Evolutionary conservation across 2,113 vertebrate genomes (phyloP), one percentile per base, ranked within the genome.

Genomic region (Canis aureus): DNA sequence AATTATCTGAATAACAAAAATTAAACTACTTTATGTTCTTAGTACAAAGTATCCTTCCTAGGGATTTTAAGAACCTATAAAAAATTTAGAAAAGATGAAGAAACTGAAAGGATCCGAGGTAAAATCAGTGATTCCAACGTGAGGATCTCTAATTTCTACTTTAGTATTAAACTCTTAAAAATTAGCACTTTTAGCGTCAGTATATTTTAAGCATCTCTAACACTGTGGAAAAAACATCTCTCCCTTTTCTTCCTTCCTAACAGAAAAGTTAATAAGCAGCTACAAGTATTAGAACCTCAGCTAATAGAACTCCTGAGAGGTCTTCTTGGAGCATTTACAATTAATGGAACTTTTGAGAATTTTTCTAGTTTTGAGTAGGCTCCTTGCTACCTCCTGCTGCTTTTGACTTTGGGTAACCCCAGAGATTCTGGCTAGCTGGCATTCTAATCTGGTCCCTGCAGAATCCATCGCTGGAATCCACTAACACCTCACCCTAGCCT

Each of bases 1-100:
- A 94, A 59, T 89, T 67, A 88, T 71, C 49, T 95, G n/a, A 93
- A 59, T 81, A 95, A 51, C 20, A 93, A 74, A 84, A 96, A 43
- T 43, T 93, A 81, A 94, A 83, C 55, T n/a, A 91, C 35, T 91
- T 94, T 73, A 74, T 87, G 57, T 8, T 74, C 85, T 85, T 57
- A 94, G 23, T 84, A 19, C 17, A 91, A 96, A 64, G 19, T 92
- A 82, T 23, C 22, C 11, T 62, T 88, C 83, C 60, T 78, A 94
- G 23, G 97, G 32, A 91, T 71, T 89, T 80, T 93, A 95, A n/a
- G 43, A 94, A 79, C 59, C 82, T 80, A 66, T 0, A 59, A 51
- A 66, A 3, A 94, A 79, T 25, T 93, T 53, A 51, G 82, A 80
- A 95, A 88, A 85, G 17, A 94, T 89, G 69, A 90, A 62, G 25